These are phyloP conservation scores for Mus spretus DNA, from an alignment of 2,797 vertebrate species.

Conservation along the genomic window DNA sequence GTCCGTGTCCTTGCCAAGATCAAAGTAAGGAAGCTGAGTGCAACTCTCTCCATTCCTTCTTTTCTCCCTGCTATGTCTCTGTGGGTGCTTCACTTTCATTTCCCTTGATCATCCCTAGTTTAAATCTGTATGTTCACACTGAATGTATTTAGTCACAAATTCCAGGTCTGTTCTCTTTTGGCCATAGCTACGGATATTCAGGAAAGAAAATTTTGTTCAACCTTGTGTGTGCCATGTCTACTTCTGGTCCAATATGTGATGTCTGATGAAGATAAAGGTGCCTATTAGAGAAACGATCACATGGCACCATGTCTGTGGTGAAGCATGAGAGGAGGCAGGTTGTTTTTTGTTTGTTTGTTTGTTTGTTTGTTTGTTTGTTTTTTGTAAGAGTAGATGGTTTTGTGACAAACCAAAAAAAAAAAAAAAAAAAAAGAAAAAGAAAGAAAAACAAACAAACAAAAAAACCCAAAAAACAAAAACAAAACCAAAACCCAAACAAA, in stretches of 20 bases:
- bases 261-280: neutral
- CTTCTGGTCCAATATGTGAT: neutral
- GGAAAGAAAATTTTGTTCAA: slow-evolving; percentile 5
- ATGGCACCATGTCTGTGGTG: neutral
- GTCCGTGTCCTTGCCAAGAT: neutral
- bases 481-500: neutral
- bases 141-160: neutral
- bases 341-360: no score
- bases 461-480: no score
- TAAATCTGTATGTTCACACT: neutral
- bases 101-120: neutral
- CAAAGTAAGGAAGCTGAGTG: neutral
- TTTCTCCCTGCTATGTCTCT: neutral
- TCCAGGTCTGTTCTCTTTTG: neutral
- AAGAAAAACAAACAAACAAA: neutral
- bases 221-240: neutral
- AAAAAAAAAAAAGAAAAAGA: no score
- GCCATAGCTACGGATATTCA: neutral
- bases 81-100: neutral
- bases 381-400: neutral
- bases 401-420: neutral
- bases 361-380: no score
- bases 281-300: neutral
- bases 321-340: neutral
- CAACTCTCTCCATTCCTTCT: neutral